phyloP scores from a whole-genome alignment of 2,113 vertebrate genomes.

The Cairina moschata region DNA sequence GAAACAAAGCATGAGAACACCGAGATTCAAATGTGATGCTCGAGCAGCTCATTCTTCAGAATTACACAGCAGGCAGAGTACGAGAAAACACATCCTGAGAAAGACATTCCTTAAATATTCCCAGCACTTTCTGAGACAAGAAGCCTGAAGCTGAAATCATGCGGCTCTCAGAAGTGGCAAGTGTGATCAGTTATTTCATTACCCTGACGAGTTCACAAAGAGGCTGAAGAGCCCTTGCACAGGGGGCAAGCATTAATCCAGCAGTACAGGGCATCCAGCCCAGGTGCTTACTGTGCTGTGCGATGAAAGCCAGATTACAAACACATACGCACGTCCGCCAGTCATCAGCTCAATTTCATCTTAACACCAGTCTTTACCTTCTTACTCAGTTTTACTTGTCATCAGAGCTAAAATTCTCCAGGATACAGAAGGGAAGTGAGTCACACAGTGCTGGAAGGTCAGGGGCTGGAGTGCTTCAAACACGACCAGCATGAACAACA shows the following conservation, averaged over 20 bases:
- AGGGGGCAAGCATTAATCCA: background rate
- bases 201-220: background rate
- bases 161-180: background rate
- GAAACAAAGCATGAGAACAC: background rate
- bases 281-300: background rate
- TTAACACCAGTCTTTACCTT: background rate
- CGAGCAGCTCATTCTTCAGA: background rate
- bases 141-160: background rate
- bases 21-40: background rate
- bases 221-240: background rate
- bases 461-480: background rate
- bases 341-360: background rate
- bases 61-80: background rate
- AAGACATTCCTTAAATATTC: background rate
- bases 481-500: background rate
- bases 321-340: rapidly evolving
- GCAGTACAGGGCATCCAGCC: background rate
- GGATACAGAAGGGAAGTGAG: background rate
- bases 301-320: background rate
- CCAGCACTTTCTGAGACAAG: rapidly evolving
- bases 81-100: background rate
- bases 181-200: background rate
- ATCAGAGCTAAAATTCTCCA: background rate
- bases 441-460: background rate
- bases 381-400: background rate